Evolutionary conservation across 2,888 invertebrate species (phyloP).

Genomic region (Plutella xylostella): DNA sequence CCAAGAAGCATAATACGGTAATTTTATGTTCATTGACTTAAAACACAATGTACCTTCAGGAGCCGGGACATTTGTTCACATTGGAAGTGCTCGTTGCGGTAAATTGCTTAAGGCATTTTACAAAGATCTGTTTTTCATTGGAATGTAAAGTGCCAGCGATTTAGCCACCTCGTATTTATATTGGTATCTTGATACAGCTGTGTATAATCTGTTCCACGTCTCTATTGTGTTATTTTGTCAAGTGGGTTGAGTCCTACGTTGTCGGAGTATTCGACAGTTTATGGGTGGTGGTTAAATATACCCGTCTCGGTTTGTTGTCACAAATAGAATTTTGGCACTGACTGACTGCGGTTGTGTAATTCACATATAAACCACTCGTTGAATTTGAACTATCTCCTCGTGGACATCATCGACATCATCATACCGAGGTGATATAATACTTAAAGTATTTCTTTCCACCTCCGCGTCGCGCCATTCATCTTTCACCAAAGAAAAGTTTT

Average conservation of each 20-base stretch:
- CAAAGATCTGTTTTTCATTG: not conserved
- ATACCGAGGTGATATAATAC: too few species aligned
- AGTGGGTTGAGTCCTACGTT: slow-evolving; percentile 26
- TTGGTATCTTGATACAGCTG: slow-evolving; percentile 1
- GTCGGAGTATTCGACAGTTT: slow-evolving; percentile 60
- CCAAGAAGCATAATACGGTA: slow-evolving; percentile 18
- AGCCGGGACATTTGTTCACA: slow-evolving; percentile 25
- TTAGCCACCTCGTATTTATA: not conserved
- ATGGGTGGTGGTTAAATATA: slow-evolving; percentile 68
- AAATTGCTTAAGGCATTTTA: not conserved
- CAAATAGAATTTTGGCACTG: slow-evolving; percentile 70
- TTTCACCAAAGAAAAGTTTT: too few species aligned
- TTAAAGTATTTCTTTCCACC: too few species aligned
- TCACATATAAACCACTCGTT: slow-evolving; percentile 62
- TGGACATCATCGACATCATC: too few species aligned
- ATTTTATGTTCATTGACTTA: not conserved
- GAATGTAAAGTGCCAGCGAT: not conserved
- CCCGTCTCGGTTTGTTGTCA: slow-evolving; percentile 64
- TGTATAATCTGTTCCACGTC: slow-evolving; percentile 2
- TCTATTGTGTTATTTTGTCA: slow-evolving; percentile 24
- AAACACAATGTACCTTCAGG: slow-evolving; percentile 18
- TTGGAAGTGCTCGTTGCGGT: not conserved
- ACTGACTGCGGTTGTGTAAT: slow-evolving; percentile 65
- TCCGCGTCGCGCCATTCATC: too few species aligned
- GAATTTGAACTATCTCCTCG: slow-evolving; percentile 43